Conservation (phyloP, 1,140 invertebrate genomes). For the Batillaria attramentaria region DNA sequence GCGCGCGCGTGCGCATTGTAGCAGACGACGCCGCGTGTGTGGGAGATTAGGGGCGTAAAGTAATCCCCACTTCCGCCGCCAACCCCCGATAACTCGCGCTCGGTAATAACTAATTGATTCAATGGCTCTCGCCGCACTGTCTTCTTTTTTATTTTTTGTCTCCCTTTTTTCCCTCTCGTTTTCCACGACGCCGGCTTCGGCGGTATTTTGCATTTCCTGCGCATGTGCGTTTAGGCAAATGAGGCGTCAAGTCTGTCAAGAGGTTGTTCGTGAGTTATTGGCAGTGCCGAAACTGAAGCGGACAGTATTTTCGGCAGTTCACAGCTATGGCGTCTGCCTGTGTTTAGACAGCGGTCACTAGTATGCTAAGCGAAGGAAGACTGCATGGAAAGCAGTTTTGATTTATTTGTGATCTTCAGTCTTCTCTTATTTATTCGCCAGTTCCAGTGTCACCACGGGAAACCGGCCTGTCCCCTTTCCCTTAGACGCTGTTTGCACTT, state of each 20-base stretch:
- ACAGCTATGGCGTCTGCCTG: not conserved
- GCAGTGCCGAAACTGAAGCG: not conserved
- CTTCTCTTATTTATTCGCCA: too few relatives aligned
- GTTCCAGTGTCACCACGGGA: too few relatives aligned
- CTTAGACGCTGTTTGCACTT: too few relatives aligned
- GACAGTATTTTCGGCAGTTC: not conserved
- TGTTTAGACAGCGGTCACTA: too few relatives aligned
- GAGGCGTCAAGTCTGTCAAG: not conserved
- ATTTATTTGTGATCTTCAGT: too few relatives aligned
- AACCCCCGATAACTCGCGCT: not conserved
- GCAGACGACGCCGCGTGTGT: not conserved
- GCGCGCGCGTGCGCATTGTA: conserved; percentile 8
- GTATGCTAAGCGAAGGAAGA: too few relatives aligned
- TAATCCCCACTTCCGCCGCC: conserved; percentile 16
- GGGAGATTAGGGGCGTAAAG: conserved; percentile 22
- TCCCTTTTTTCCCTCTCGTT: not conserved
- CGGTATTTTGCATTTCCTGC: too few relatives aligned
- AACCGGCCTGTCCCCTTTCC: too few relatives aligned
- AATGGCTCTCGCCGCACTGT: not conserved
- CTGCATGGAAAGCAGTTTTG: too few relatives aligned
- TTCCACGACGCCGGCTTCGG: too few relatives aligned
- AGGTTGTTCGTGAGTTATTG: not conserved
- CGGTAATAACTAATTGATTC: conserved; percentile 27
- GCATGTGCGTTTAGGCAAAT: not conserved
- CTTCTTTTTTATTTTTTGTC: not conserved